Evolutionary conservation across 2,888 invertebrate genomes (phyloP), one percentile per base, ranked within the genome.

Genomic region (Ennomos fuscantarius): DNA sequence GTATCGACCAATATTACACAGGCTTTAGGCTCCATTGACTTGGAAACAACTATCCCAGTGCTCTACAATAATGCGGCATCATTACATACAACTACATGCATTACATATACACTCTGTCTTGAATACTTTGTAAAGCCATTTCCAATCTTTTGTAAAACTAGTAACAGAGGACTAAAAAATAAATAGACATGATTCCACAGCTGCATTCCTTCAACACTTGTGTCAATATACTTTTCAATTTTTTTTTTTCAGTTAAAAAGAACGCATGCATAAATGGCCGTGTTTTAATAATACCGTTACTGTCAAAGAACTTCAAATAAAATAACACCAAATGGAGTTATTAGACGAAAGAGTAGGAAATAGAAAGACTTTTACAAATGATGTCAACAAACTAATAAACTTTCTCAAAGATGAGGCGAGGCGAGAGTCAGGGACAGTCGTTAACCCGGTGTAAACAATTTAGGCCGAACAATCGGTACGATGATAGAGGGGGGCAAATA

Each of bases 401-500:
- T 81, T 75, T 78, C 78, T 69, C 73, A 59, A 73, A 76, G 76
- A 79, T 74, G 72, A 74, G 60, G 57, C 65, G 70, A 66, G 64
- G 70, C 71, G 75, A n/a, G 75, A 85, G 86, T 84, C 87, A 85
- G 79, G 83, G 86, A 68, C 87, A 86, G 83, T 81, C 86, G 73
- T 86, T 86, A 84, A 87, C 87, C 86, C 79, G 76, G 61, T 66
- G 76, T 77, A 78, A 84, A 86, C 85, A 84, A 86, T 85, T 82
- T 79, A 82, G 85, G 82, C 69, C 85, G 82, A 79, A 80, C 82
- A 82, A 83, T 84, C 81, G 72, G 70, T 72, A 64, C 72, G 67
- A 70, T 71, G 74, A 79, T 75, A 32, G 44, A 45, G 76, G 79
- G 76, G 80, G 76, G 77, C 82, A 76, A 75, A 79, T 70, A 74